Base-by-base conservation (phyloP, 2,797 vertebrate genomes). In the Cynopterus sphinx region DNA sequence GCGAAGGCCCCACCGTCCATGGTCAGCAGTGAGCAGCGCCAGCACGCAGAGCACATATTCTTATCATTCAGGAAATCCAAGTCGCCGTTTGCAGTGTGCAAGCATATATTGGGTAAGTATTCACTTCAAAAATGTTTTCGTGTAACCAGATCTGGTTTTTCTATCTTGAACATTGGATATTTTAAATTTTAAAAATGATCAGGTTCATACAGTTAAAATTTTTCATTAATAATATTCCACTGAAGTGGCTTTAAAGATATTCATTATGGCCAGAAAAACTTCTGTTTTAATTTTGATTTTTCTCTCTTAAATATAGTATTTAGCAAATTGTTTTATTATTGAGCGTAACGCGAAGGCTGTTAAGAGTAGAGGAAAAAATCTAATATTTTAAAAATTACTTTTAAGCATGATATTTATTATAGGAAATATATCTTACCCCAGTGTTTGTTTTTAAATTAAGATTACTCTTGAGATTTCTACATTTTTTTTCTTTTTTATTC, bases 21-120 rank as follows among this genome's bases (percentile, higher is more conserved):
- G 99, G 99, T 99, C 98, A 99, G 98, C 98, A 99, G 99, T 94
- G 99, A 99, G 83, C 99, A 99, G 98, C 99, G 99, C 81, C 99
- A 99, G 97, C 99, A 99, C 65, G 99, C 99, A 68, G 99, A 99
- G 97, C 99, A 99, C 97, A 99, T 99, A 96, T 99, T 99, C 98
- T 99, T 99, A 97, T 99, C 99, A 91, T 99, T 99, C 98, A 99
- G 99, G 98, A 99, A 99, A 98, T 99, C 99, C 91, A 99, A 99
- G 96, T 99, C 99, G 6, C 99, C 99, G n/a, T 99, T 99, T 98
- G 99, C 99, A 87, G 99, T 99, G 98, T 99, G 99, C 99, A 99
- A 99, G 98, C 99, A 99, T 98, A 99, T 99, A 98, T 98, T 99
- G 79, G 99, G 99, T 99, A 98, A 99, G 98, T 97, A 70, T 96